Evolutionary conservation across 2,888 invertebrate genomes (phyloP).

Genomic region (Lasioglossum figueresi): DNA sequence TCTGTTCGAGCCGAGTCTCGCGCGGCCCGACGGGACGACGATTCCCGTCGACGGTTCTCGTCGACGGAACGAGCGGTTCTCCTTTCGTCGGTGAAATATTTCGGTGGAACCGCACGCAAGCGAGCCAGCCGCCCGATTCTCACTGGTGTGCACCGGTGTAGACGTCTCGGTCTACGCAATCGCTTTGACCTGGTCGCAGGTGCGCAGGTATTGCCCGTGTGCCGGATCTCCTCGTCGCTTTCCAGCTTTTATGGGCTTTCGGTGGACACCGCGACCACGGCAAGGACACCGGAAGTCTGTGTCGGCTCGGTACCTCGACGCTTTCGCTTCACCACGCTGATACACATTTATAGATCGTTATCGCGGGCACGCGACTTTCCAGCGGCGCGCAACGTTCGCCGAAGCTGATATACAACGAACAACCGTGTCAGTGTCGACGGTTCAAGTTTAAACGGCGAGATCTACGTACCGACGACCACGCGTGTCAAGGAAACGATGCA

Average conservation of each 20-base stretch:
- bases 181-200: slow-evolving; percentile 60
- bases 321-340: slow-evolving; percentile 39
- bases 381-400: background rate
- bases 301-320: background rate
- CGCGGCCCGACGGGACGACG: background rate
- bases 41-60: background rate
- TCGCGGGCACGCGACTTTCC: slow-evolving; percentile 58
- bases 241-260: slow-evolving; percentile 64
- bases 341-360: slow-evolving; percentile 49
- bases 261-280: slow-evolving; percentile 45
- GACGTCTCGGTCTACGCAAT: slow-evolving; percentile 67
- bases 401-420: background rate
- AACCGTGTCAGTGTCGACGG: slow-evolving; percentile 7
- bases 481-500: background rate
- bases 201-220: slow-evolving; percentile 63
- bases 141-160: slow-evolving; percentile 62
- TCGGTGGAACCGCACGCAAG: slow-evolving; percentile 35
- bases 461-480: background rate
- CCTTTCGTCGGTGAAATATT: slow-evolving; percentile 26
- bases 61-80: background rate
- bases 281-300: slow-evolving; percentile 62
- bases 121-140: slow-evolving; percentile 60
- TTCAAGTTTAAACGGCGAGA: background rate
- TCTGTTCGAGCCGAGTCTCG: background rate
- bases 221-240: slow-evolving; percentile 33